These are phyloP conservation scores for Machimus atricapillus DNA, from an alignment of 2,888 invertebrate species.

Conservation along the genomic window DNA sequence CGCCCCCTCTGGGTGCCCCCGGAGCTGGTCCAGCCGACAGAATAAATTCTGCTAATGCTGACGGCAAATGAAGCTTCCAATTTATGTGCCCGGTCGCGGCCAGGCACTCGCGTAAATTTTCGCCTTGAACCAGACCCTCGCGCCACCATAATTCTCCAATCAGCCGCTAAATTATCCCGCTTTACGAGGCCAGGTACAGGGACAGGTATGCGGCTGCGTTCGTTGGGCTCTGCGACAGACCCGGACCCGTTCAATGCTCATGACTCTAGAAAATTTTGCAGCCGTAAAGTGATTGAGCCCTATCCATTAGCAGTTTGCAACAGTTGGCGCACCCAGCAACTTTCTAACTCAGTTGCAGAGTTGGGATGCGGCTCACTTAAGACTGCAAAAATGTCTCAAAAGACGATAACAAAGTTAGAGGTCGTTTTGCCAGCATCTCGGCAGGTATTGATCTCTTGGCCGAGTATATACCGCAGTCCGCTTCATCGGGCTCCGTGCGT, in stretches of 20 bases:
- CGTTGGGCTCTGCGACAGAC: neutral
- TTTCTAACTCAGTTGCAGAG: slow-evolving; percentile 3
- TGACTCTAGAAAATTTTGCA: neutral
- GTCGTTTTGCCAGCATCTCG: neutral
- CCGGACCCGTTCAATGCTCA: neutral
- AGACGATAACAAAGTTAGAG: neutral
- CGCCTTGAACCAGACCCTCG: neutral
- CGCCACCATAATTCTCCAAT: neutral
- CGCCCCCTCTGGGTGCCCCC: neutral
- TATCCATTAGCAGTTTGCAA: neutral
- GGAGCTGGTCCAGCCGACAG: neutral
- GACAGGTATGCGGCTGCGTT: neutral
- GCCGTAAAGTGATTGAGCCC: neutral
- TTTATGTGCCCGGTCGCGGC: neutral
- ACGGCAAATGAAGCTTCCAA: neutral
- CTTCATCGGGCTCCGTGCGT: neutral
- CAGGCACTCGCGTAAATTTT: neutral
- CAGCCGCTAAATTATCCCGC: neutral
- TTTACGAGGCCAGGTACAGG: neutral
- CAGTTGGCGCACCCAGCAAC: neutral
- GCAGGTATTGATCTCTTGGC: neutral
- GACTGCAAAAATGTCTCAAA: neutral
- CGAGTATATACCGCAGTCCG: neutral
- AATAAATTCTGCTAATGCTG: neutral
- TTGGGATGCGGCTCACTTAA: neutral